Evolutionary conservation across 2,113 vertebrate genomes (phyloP).

Genomic region (Stigmatopora argus): DNA sequence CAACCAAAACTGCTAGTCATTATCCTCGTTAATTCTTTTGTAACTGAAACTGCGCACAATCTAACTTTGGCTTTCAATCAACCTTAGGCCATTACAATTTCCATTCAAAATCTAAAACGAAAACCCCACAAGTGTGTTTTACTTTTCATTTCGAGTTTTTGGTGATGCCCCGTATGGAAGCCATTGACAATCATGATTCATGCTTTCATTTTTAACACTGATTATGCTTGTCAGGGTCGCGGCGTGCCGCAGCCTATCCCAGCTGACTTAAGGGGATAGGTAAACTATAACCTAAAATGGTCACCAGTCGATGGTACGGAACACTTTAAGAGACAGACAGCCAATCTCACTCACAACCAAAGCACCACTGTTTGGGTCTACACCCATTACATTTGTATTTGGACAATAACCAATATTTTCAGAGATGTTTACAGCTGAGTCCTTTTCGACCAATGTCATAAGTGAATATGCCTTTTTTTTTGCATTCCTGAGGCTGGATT

Average conservation of each 20-base stretch:
- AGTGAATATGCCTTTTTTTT: slow-evolving; percentile 2
- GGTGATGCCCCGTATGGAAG: background rate
- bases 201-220: no score
- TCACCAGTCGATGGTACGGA: no score
- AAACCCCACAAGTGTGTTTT: background rate
- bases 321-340: no score
- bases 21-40: background rate
- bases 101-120: background rate
- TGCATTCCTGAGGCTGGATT: slow-evolving; percentile 1
- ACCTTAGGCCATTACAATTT: background rate
- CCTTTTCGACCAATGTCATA: background rate
- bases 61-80: background rate
- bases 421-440: background rate
- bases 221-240: no score
- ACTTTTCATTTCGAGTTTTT: background rate
- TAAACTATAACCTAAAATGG: no score
- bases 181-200: no score
- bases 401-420: background rate
- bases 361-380: no score
- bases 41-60: background rate
- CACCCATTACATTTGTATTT: no score
- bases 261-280: no score
- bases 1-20: background rate
- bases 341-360: no score
- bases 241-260: no score